Evolutionary conservation across 2,113 vertebrate genomes (phyloP).

Genomic region (Malurus cyaneus): DNA sequence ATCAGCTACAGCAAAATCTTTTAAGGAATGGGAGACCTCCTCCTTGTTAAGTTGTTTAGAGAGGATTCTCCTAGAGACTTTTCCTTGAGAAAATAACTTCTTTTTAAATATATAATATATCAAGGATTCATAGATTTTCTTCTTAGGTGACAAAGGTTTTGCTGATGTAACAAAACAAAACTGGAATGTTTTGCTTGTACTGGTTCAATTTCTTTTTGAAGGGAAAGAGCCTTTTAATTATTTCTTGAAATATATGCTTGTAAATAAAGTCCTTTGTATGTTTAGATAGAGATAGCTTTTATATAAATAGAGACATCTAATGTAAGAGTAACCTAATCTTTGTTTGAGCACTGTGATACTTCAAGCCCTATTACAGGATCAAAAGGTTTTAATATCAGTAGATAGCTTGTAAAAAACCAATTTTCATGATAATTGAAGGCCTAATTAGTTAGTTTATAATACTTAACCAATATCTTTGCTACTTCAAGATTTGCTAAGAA

Average conservation of each 20-base stretch:
- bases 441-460: constrained; percentile 27
- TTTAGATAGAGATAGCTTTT: not conserved
- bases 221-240: not conserved
- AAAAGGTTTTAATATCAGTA: constrained; percentile 8
- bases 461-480: not conserved
- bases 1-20: not conserved
- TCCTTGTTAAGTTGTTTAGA: not conserved
- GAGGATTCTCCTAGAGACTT: not conserved
- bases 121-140: not conserved
- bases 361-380: not conserved
- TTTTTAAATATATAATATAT: not conserved
- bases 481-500: not conserved
- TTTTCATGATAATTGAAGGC: not conserved
- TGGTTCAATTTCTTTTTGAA: constrained; percentile 3
- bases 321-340: constrained; percentile 1
- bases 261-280: not conserved
- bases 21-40: not conserved
- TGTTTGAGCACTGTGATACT: not conserved
- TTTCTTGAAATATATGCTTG: constrained; percentile 29
- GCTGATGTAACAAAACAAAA: not conserved
- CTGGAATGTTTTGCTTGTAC: not conserved
- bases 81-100: not conserved
- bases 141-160: not conserved
- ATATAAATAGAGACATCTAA: constrained; percentile 24
- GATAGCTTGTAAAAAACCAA: not conserved